Conservation (phyloP, 2,888 invertebrate genomes). For the Megamerina dolium region DNA sequence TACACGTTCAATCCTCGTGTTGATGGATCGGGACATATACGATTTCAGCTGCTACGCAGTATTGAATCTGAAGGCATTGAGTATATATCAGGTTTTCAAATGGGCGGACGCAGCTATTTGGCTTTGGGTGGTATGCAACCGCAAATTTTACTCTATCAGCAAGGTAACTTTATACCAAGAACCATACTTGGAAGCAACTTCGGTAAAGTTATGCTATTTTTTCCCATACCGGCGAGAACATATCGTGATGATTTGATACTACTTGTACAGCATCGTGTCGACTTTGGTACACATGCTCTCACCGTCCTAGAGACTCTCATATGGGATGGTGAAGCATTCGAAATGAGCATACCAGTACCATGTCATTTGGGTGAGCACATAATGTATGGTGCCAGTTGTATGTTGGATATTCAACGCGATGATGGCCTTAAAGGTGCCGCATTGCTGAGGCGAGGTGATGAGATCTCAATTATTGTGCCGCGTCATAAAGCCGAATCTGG, state of each 20-base stretch:
- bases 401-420: constrained; percentile 40
- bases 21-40: constrained; percentile 21
- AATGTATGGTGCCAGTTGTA: constrained; percentile 37
- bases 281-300: constrained; percentile 40
- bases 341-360: constrained; percentile 37
- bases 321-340: constrained; percentile 48
- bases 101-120: constrained; percentile 46
- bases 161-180: constrained; percentile 38
- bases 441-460: constrained; percentile 28
- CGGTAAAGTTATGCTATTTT: constrained; percentile 41
- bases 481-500: constrained; percentile 38
- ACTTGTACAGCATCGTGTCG: constrained; percentile 47
- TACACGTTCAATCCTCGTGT: constrained; percentile 35
- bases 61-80: constrained; percentile 33
- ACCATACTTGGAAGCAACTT: constrained; percentile 43
- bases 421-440: constrained; percentile 39
- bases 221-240: constrained; percentile 43
- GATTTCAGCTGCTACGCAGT: constrained; percentile 27
- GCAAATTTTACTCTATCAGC: constrained; percentile 41
- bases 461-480: constrained; percentile 41
- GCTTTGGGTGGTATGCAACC: constrained; percentile 41
- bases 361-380: constrained; percentile 34
- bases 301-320: constrained; percentile 44
- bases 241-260: constrained; percentile 48
- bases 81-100: constrained; percentile 40